phyloP scores from a whole-genome alignment of 2,888 invertebrate species.

The Agrotis ipsilon region DNA sequence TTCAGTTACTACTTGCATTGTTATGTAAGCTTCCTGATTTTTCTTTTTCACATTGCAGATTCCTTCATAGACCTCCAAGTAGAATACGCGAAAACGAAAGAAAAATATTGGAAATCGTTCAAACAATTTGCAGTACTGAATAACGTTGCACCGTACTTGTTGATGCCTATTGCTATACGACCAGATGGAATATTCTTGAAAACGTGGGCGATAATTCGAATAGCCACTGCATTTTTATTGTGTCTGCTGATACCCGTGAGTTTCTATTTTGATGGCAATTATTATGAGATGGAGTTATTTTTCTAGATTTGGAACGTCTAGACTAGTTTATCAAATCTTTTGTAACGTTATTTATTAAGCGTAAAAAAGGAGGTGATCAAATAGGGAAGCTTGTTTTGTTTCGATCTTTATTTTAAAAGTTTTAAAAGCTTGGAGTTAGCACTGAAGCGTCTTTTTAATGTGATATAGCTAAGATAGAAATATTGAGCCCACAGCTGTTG shows the following conservation, averaged over 20 bases:
- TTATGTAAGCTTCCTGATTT: background rate
- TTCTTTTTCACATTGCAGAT: constrained; percentile 70
- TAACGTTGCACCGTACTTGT: constrained; percentile 78
- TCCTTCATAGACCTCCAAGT: constrained; percentile 82
- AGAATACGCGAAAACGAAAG: constrained; percentile 76
- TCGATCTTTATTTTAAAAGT: background rate
- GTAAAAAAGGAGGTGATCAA: constrained; percentile 19
- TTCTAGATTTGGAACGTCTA: constrained; percentile 35
- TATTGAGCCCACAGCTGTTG: background rate
- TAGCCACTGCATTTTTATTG: constrained; percentile 78
- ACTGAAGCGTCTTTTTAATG: background rate
- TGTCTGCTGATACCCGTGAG: constrained; percentile 85
- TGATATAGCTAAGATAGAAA: background rate
- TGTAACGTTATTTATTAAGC: constrained; percentile 23
- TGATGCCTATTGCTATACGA: constrained; percentile 82
- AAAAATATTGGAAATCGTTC: constrained; percentile 81
- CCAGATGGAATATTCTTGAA: constrained; percentile 85
- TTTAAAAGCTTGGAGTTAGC: too few species aligned
- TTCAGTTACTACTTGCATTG: background rate
- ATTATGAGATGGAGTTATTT: constrained; percentile 4
- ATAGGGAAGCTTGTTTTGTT: constrained; percentile 11
- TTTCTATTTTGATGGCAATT: constrained; percentile 34
- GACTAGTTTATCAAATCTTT: constrained; percentile 33
- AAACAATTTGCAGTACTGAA: constrained; percentile 78
- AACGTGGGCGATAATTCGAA: constrained; percentile 80